Percentiles rank a stretch among this genome's conserved stretches.
phyloP scores from a whole-genome alignment of 2,113 vertebrate species.

The Nyctibius bracteatus region DNA sequence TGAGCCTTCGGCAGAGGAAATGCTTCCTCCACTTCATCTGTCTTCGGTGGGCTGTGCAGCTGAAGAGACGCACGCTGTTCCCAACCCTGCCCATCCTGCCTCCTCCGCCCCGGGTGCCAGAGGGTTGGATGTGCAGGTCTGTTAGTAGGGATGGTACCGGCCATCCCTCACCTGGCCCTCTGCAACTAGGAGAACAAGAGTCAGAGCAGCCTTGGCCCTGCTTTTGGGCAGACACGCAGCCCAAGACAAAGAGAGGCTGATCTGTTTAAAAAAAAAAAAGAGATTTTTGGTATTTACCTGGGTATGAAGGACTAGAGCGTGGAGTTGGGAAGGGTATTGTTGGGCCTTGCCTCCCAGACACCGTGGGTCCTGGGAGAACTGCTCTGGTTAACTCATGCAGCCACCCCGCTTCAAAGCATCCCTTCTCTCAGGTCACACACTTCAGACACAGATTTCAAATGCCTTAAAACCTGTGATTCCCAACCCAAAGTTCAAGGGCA shows the following conservation, averaged over 20 bases:
- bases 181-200: background rate
- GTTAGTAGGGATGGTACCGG: accelerated
- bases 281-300: background rate
- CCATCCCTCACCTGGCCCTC: background rate
- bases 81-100: background rate
- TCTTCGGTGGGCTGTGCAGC: background rate
- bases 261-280: accelerated
- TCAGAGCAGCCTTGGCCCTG: background rate
- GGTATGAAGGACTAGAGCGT: background rate
- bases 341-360: background rate
- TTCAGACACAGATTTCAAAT: background rate
- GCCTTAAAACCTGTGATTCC: background rate
- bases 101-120: accelerated
- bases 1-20: constrained; percentile 23
- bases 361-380: background rate
- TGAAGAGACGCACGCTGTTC: background rate
- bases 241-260: background rate
- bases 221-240: background rate
- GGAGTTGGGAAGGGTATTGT: background rate
- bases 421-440: background rate
- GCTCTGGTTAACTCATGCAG: background rate
- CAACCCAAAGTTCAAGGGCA: background rate
- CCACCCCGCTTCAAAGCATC: background rate
- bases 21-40: constrained; percentile 20
- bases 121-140: background rate